Conservation (phyloP, 2,113 vertebrate genomes). For the Neoarius graeffei region DNA sequence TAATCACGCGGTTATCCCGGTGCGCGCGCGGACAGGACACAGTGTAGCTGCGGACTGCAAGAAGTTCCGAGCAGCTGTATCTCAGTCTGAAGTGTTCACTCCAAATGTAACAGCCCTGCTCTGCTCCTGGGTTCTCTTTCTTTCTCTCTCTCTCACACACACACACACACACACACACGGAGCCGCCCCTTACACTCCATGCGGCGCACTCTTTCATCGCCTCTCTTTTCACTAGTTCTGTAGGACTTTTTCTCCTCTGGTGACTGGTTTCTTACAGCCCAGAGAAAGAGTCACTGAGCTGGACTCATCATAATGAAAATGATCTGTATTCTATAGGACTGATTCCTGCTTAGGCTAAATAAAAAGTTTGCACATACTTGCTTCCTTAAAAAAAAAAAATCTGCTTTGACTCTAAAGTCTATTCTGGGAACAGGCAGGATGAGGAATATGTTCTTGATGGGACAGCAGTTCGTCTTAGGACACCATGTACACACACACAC, state of each 20-base stretch:
- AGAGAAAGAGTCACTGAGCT: background rate
- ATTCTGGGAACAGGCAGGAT: background rate
- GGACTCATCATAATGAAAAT: background rate
- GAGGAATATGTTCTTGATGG: background rate
- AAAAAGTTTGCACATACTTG: background rate
- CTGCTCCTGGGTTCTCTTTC: background rate
- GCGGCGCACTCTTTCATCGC: background rate
- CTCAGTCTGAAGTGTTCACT: background rate
- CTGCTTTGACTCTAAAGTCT: background rate
- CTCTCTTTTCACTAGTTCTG: background rate
- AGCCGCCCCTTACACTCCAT: background rate
- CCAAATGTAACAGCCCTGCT: background rate
- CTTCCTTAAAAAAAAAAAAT: background rate
- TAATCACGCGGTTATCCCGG: background rate
- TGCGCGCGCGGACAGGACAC: background rate
- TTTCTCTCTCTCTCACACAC: background rate
- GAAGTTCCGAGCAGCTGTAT: background rate
- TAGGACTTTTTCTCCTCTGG: background rate
- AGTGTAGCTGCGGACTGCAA: background rate
- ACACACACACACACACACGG: conserved; percentile 9
- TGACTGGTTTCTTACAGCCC: background rate
- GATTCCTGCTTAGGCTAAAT: background rate
- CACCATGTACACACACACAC: background rate
- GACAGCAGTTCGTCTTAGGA: background rate
- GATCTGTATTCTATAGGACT: background rate